Evolutionary conservation across 2,113 vertebrate genomes (phyloP).

Genomic region (Trichomycterus rosablanca): DNA sequence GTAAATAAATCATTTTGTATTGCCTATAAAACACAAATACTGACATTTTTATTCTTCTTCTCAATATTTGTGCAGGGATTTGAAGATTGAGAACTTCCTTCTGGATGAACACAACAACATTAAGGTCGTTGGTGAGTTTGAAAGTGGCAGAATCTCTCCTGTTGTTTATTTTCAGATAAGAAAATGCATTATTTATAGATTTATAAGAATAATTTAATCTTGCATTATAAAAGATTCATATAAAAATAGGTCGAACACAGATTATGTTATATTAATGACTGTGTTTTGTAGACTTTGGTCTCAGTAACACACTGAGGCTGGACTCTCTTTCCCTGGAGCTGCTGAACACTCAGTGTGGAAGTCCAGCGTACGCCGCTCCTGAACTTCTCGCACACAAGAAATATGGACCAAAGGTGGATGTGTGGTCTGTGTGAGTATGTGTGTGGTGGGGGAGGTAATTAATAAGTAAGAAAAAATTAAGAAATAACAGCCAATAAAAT

Average conservation of each 20-base stretch:
- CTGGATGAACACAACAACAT: conserved; percentile 81
- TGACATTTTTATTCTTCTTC: no score
- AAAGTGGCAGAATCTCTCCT: not conserved
- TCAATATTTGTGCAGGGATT: conserved; percentile 64
- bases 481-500: no score
- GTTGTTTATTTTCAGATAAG: not conserved
- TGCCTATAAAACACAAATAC: no score
- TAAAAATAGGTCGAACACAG: no score
- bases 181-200: not conserved
- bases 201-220: not conserved
- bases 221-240: no score
- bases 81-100: conserved; percentile 85
- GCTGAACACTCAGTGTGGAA: conserved; percentile 77
- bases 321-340: conserved; percentile 74
- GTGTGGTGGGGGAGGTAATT: not conserved
- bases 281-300: conserved; percentile 71
- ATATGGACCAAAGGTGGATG: conserved; percentile 79
- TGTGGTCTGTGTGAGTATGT: conserved; percentile 78
- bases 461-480: no score
- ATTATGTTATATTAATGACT: not conserved
- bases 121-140: conserved; percentile 78
- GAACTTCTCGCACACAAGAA: conserved; percentile 81
- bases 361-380: conserved; percentile 75
- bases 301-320: conserved; percentile 76
- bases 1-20: no score